Evolutionary conservation across 2,113 vertebrate species (phyloP), one percentile per base, ranked within the genome.

Genomic region (Aldabrachelys gigantea): DNA sequence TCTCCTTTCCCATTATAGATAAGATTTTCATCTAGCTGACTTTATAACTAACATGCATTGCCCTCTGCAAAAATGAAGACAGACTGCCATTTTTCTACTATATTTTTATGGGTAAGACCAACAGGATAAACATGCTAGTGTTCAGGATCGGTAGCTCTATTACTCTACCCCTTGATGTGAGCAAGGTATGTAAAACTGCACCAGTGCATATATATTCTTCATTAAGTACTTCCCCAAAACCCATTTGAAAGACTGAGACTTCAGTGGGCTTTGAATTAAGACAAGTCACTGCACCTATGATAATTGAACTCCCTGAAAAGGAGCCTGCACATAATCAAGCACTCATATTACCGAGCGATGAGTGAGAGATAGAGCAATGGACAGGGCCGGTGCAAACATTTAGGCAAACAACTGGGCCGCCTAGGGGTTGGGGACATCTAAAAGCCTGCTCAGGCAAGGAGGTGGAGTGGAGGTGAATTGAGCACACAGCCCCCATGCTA

Each of bases 281-380:
- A 35, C 57, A 11, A 2, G 3, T 56, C 29, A 49, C 78, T 57
- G 31, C 0, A 5, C 87, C 83, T 27, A 22, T 84, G 41, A 44
- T 25, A 76, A 47, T 3, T 78, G 27, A 54, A 0, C 6, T 69
- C 50, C 82, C 59, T 9, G 21, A 89, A 79, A 19, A 54, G 44
- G 82, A 50, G 3, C 9, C 38, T 14, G 0, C 35, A 62, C 47
- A 44, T 52, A 75, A 38, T 1, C 10, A 75, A 75, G 80, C 38
- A 76, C 0, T 1, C 22, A 24, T 16, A 1, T 4, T 21, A n/a
- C 65, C 19, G 2, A 62, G 72, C 21, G 10, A 75, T 3, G 11
- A 35, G 14, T 35, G 31, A 7, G 31, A 65, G 3, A 31, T 0
- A 5, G 17, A 5, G 54, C 52, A 59, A 62, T 75, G 22, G 52